These are phyloP conservation scores for Drosophila borborema DNA, from an alignment of 2,888 invertebrate genomes.

Conservation along the genomic window DNA sequence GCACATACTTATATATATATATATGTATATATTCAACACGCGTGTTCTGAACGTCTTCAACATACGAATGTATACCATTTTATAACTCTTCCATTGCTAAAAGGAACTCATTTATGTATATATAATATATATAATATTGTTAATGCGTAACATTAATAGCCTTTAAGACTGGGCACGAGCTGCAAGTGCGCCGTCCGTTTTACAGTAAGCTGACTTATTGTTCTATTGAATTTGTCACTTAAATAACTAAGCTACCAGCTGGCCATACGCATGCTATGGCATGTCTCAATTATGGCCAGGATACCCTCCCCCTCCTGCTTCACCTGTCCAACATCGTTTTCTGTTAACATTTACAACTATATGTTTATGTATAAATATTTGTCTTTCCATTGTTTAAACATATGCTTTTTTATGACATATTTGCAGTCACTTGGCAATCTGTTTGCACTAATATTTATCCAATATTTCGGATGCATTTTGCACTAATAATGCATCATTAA, in stretches of 20 bases:
- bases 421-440: slow-evolving; percentile 78
- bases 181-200: slow-evolving; percentile 49
- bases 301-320: not conserved
- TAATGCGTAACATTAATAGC: slow-evolving; percentile 70
- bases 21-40: slow-evolving; percentile 32
- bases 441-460: slow-evolving; percentile 45
- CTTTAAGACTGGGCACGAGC: slow-evolving; percentile 68
- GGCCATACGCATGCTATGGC: slow-evolving; percentile 12
- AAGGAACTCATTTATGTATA: slow-evolving; percentile 62
- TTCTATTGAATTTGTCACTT: slow-evolving; percentile 62
- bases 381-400: slow-evolving; percentile 58
- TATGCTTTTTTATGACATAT: slow-evolving; percentile 50
- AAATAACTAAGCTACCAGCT: slow-evolving; percentile 41
- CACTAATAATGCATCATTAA: slow-evolving; percentile 39
- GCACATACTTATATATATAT: slow-evolving; percentile 22
- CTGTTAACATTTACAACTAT: slow-evolving; percentile 62
- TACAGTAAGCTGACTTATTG: slow-evolving; percentile 74
- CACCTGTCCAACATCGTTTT: not conserved
- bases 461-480: slow-evolving; percentile 46
- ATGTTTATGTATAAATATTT: slow-evolving; percentile 62
- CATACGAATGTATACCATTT: slow-evolving; percentile 35
- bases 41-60: slow-evolving; percentile 21
- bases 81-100: slow-evolving; percentile 60
- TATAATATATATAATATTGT: slow-evolving; percentile 50
- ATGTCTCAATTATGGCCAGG: slow-evolving; percentile 15